These are phyloP conservation scores for Nomada ferruginata DNA, from an alignment of 2,888 invertebrate species.

Conservation along the genomic window DNA sequence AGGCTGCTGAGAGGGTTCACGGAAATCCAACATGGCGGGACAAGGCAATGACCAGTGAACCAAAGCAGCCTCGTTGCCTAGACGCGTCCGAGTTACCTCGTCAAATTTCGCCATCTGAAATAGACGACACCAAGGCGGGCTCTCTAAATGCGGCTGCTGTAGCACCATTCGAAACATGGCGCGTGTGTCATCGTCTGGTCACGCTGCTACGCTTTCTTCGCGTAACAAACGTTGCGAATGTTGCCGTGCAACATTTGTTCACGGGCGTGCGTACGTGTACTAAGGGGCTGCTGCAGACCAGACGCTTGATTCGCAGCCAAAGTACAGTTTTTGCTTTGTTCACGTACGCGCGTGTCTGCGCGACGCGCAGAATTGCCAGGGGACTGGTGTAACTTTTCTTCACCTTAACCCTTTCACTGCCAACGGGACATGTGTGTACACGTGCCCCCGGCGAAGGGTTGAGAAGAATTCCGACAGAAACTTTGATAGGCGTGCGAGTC, in stretches of 20 bases:
- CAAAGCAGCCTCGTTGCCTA: constrained; percentile 13
- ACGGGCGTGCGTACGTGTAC: constrained; percentile 5
- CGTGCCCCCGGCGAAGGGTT: no score
- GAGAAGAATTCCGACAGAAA: no score
- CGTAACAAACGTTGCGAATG: constrained; percentile 40
- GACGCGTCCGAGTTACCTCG: constrained; percentile 46
- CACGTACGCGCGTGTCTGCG: not conserved
- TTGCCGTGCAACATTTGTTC: constrained; percentile 24
- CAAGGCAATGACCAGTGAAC: constrained; percentile 44
- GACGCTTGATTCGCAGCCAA: constrained; percentile 23
- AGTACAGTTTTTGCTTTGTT: not conserved
- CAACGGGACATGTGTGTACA: no score
- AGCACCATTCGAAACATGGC: constrained; percentile 11
- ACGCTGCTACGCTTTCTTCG: constrained; percentile 60
- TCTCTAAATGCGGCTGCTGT: constrained; percentile 72
- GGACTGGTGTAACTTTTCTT: no score
- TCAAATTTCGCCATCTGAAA: constrained; percentile 66
- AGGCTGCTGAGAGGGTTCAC: not conserved
- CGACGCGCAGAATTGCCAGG: not conserved
- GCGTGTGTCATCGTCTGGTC: constrained; percentile 78
- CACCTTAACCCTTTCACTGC: no score
- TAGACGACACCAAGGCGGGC: constrained; percentile 68
- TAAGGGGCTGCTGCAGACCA: not conserved
- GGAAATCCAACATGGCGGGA: constrained; percentile 44
- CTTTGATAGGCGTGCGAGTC: no score